Evolutionary conservation across 2,888 invertebrate genomes (phyloP).

Genomic region (Leucophenga maculata): DNA sequence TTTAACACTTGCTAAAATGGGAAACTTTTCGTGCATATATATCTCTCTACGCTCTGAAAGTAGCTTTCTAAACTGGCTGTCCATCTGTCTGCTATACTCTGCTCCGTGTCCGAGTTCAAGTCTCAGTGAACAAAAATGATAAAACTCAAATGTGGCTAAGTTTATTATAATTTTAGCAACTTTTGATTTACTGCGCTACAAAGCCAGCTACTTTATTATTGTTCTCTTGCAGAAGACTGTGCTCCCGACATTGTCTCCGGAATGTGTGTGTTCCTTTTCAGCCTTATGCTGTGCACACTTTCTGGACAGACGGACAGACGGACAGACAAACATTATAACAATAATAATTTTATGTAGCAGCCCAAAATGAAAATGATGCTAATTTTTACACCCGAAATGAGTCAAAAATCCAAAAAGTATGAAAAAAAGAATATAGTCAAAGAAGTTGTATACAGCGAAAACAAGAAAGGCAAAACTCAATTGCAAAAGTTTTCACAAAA

Average conservation of each 20-base stretch:
- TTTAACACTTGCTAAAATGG: conserved; percentile 43
- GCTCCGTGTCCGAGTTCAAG: too few species aligned
- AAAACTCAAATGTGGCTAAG: conserved; percentile 38
- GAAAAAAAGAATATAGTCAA: background rate
- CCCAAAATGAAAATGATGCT: conserved; percentile 51
- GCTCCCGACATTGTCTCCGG: background rate
- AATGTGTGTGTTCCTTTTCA: background rate
- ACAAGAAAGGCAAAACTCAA: conserved; percentile 49
- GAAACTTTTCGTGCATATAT: background rate
- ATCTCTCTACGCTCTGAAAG: background rate
- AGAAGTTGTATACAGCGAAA: conserved; percentile 6
- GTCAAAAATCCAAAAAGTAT: conserved; percentile 19
- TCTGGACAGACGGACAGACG: background rate
- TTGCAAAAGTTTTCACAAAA: conserved; percentile 58
- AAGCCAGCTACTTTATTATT: conserved; percentile 21
- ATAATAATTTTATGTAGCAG: conserved; percentile 1
- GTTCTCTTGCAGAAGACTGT: background rate
- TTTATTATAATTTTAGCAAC: conserved; percentile 63
- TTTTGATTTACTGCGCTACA: conserved; percentile 59
- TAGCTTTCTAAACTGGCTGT: too few species aligned
- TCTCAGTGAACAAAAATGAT: conserved; percentile 8
- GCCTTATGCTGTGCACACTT: background rate
- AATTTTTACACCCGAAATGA: conserved; percentile 50
- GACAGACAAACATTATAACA: background rate
- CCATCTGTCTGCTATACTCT: too few species aligned